Conservation (phyloP, 2,797 vertebrate species). For the Myiotriccus ornatus region DNA sequence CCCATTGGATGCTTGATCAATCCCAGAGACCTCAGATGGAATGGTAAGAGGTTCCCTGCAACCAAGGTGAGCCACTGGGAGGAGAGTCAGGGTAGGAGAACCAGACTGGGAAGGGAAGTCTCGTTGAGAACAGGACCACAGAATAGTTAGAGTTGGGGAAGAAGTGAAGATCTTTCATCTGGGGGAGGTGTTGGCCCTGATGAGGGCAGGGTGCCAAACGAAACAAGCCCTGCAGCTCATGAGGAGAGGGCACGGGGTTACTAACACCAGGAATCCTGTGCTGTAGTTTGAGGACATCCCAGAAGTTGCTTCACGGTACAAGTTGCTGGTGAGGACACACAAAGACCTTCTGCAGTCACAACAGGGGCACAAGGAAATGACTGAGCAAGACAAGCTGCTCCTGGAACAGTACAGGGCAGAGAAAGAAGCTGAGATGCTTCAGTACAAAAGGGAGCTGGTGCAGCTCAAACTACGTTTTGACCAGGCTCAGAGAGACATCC, state of each 20-base stretch:
- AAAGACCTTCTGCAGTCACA: slow-evolving; percentile 52
- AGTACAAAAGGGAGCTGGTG: background rate
- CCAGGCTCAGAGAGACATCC: background rate
- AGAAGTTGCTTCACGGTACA: slow-evolving; percentile 43
- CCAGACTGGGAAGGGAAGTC: background rate
- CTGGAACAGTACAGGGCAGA: slow-evolving; percentile 49
- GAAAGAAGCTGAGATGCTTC: background rate
- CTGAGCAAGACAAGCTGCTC: slow-evolving; percentile 13
- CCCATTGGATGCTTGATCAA: background rate
- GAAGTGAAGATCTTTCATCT: background rate
- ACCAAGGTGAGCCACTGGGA: background rate
- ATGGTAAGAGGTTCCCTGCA: background rate
- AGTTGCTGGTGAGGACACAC: slow-evolving; percentile 26
- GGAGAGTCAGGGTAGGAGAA: background rate
- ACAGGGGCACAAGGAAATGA: slow-evolving; percentile 45
- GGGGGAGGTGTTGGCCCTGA: background rate
- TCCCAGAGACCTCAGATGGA: background rate
- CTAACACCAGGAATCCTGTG: background rate
- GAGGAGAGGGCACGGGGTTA: background rate
- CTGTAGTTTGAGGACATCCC: slow-evolving; percentile 69
- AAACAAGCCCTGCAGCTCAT: fast-evolving
- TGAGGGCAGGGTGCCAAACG: background rate
- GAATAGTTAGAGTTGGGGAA: background rate
- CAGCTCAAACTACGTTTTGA: background rate
- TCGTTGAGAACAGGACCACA: background rate